phyloP scores from a whole-genome alignment of 2,113 vertebrate species.

The Naja naja region DNA sequence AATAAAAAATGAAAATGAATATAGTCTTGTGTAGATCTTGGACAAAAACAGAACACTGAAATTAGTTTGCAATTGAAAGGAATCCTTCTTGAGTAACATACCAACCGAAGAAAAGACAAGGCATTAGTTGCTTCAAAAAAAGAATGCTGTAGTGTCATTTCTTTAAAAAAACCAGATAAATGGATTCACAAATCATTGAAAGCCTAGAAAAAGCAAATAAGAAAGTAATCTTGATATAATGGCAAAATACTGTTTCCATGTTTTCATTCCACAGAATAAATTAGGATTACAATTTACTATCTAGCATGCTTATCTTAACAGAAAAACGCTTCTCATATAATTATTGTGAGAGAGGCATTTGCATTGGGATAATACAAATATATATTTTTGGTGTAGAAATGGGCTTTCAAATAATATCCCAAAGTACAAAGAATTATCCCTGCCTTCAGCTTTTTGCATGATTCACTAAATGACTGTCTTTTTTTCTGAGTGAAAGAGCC shows the following conservation, averaged over 20 bases:
- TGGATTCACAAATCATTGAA: neutral
- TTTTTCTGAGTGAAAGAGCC: neutral
- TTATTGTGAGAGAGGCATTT: neutral
- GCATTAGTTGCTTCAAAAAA: neutral
- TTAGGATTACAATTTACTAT: neutral
- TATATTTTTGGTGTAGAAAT: neutral
- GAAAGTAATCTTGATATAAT: neutral
- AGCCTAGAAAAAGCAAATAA: neutral
- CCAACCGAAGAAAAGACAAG: neutral
- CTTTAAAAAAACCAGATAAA: neutral
- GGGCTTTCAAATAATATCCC: neutral
- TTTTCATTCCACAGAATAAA: neutral
- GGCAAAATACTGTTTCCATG: neutral
- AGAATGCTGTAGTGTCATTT: conserved; percentile 1
- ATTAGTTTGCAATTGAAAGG: neutral
- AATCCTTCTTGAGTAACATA: neutral
- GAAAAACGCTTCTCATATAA: neutral
- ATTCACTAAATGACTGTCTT: neutral
- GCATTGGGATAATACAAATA: neutral
- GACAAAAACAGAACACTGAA: neutral
- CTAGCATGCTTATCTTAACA: neutral
- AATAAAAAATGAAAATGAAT: conserved; percentile 48
- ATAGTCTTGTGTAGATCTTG: conserved; percentile 6
- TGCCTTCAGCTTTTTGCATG: neutral
- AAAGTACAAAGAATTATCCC: neutral